These are phyloP conservation scores for Eristalis tenax DNA, from an alignment of 2,888 invertebrate genomes.

Conservation along the genomic window DNA sequence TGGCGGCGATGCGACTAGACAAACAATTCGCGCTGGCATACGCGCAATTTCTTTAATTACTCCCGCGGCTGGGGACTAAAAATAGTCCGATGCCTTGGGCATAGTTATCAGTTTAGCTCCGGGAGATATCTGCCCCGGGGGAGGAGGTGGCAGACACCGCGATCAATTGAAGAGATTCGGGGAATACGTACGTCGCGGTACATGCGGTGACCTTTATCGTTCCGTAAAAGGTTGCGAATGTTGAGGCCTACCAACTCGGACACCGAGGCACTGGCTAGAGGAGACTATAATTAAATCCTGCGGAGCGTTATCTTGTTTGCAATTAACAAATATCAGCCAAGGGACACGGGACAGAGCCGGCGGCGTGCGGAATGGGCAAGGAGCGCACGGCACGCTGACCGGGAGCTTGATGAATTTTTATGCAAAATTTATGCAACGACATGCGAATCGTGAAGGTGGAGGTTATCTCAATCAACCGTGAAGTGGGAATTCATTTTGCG, in stretches of 20 bases:
- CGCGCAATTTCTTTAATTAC: conserved; percentile 53
- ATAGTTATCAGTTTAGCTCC: not conserved
- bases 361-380: not conserved
- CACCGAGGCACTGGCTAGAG: not conserved
- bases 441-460: conserved; percentile 69
- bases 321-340: conserved; percentile 68
- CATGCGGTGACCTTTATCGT: conserved; percentile 63
- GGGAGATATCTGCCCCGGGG: not conserved
- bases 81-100: conserved; percentile 26
- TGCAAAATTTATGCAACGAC: conserved; percentile 71
- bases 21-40: conserved; percentile 18
- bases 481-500: conserved; percentile 25
- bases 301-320: conserved; percentile 68
- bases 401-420: conserved; percentile 62
- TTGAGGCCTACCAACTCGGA: not conserved
- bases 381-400: not conserved
- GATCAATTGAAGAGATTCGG: conserved; percentile 8
- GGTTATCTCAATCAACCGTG: conserved; percentile 69
- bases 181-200: not conserved
- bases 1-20: not conserved
- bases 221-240: conserved; percentile 53
- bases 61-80: conserved; percentile 27
- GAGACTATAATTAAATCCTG: conserved; percentile 64
- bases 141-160: not conserved
- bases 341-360: not conserved